A percentile compares a stretch with the other conserved stretches of the same genome.
Evolutionary conservation across 2,888 invertebrate species (phyloP).

Genomic region (Drosophila merina): DNA sequence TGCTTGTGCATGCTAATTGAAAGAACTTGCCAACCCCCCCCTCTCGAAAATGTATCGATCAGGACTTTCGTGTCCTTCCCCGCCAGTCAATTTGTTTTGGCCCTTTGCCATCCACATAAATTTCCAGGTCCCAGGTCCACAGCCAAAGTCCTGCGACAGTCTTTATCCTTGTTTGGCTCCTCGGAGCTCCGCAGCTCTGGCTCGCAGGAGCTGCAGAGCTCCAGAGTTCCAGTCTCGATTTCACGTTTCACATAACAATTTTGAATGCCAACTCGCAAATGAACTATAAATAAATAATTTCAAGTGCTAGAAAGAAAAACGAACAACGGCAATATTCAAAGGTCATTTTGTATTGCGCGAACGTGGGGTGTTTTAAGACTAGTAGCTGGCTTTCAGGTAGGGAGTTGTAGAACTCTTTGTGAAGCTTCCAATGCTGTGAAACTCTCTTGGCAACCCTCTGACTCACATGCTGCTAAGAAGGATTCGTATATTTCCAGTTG

Average conservation of each 20-base stretch:
- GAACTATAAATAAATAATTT: conserved; percentile 78
- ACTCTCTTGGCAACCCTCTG: conserved; percentile 7
- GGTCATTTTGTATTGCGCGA: conserved; percentile 25
- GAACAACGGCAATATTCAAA: conserved; percentile 35
- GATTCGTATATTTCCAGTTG: conserved; percentile 55
- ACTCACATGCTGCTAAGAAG: conserved; percentile 38
- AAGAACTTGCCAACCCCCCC: conserved; percentile 24
- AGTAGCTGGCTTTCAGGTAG: background rate
- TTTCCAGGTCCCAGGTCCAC: conserved; percentile 33
- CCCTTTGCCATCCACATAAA: conserved; percentile 55
- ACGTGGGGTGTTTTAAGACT: conserved; percentile 15
- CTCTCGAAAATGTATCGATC: conserved; percentile 22
- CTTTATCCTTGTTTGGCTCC: conserved; percentile 1
- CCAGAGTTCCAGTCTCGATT: conserved; percentile 14
- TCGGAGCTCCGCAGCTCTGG: background rate
- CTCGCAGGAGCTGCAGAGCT: background rate
- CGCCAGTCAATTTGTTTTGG: conserved; percentile 63
- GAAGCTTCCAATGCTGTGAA: no score
- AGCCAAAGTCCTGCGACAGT: conserved; percentile 15
- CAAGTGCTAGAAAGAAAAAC: conserved; percentile 55
- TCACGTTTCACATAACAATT: conserved; percentile 56
- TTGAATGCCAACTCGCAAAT: conserved; percentile 73
- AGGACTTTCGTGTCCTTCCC: conserved; percentile 1
- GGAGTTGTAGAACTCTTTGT: no score
- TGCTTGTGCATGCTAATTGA: conserved; percentile 59